Percentiles rank a stretch among this genome's conserved stretches.
Evolutionary conservation across 2,888 invertebrate species (phyloP).

Genomic region (Zeuzera pyrina): DNA sequence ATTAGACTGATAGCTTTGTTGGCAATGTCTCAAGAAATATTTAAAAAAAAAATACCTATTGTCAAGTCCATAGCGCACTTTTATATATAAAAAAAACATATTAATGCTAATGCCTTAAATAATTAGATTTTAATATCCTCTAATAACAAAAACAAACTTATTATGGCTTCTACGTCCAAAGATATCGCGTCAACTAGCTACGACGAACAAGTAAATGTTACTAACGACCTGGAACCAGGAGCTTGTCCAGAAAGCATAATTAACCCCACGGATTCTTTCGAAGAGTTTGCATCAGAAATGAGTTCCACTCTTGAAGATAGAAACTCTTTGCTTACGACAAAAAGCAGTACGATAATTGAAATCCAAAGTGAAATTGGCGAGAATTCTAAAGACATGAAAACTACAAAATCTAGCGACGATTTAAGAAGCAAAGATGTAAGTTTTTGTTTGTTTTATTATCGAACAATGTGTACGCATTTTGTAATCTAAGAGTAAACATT

Average conservation of each 20-base stretch:
- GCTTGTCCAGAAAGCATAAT: slow-evolving; percentile 77
- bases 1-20: no score
- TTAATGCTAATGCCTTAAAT: no score
- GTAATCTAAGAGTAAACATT: no score
- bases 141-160: slow-evolving; percentile 9
- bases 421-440: slow-evolving; percentile 54
- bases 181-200: slow-evolving; percentile 26
- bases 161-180: slow-evolving; percentile 63
- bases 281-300: slow-evolving; percentile 79
- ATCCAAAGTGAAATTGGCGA: slow-evolving; percentile 71
- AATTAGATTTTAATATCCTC: neutral
- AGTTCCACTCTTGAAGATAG: slow-evolving; percentile 75
- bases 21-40: no score
- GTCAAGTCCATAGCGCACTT: no score
- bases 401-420: slow-evolving; percentile 51
- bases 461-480: no score
- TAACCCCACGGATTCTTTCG: slow-evolving; percentile 80
- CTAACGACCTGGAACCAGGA: slow-evolving; percentile 53
- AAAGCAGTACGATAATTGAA: slow-evolving; percentile 72
- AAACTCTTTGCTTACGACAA: slow-evolving; percentile 60
- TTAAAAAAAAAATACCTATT: no score
- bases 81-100: no score
- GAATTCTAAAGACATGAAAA: slow-evolving; percentile 33
- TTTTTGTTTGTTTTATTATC: slow-evolving; percentile 12
- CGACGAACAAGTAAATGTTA: slow-evolving; percentile 25